These are phyloP conservation scores for Coreoperca whiteheadi DNA, from an alignment of 2,113 vertebrate species.

Conservation along the genomic window DNA sequence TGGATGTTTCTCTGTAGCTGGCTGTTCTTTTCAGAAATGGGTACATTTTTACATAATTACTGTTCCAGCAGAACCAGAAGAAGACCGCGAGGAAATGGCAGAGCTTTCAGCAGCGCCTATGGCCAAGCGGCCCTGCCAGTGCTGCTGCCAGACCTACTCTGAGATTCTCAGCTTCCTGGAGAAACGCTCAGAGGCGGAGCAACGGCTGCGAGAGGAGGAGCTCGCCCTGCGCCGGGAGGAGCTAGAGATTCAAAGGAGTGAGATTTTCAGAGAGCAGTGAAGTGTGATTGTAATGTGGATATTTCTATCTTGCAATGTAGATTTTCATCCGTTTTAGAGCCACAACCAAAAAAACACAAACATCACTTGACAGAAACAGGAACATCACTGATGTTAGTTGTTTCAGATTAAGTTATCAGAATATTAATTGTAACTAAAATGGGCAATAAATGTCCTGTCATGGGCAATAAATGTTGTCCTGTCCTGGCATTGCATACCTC, in stretches of 20 bases:
- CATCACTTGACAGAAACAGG: not conserved
- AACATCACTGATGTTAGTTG: not conserved
- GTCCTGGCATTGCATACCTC: too few relatives aligned
- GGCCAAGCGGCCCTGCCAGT: slow-evolving; percentile 84
- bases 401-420: not conserved
- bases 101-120: slow-evolving; percentile 75
- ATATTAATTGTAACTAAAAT: not conserved
- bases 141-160: slow-evolving; percentile 87
- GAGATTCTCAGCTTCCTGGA: slow-evolving; percentile 87
- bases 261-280: not conserved
- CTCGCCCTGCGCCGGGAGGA: slow-evolving; percentile 83
- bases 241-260: slow-evolving; percentile 84
- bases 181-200: slow-evolving; percentile 85
- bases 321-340: not conserved
- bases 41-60: not conserved
- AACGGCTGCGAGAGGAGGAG: slow-evolving; percentile 86
- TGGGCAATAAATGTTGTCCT: too few relatives aligned
- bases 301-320: not conserved
- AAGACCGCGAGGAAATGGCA: slow-evolving; percentile 70
- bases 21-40: not conserved
- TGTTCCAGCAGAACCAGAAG: slow-evolving; percentile 73
- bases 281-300: not conserved
- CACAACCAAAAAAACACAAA: not conserved
- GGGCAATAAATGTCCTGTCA: too few relatives aligned
- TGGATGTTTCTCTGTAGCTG: not conserved